phyloP scores from a whole-genome alignment of 2,113 vertebrate genomes.

The Brachypteracias leptosomus region DNA sequence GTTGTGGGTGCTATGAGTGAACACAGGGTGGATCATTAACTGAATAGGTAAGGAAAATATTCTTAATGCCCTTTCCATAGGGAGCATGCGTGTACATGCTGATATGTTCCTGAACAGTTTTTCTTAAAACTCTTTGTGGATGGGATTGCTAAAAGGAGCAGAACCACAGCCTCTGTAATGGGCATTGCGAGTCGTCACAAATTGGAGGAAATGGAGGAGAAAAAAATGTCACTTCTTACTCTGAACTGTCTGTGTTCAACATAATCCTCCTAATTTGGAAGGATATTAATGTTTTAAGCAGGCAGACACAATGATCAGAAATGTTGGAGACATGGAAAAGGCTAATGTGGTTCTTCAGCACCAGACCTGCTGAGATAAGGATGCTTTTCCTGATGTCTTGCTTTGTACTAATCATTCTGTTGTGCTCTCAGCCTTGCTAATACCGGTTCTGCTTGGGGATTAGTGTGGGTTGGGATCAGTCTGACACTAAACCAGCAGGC shows the following conservation, averaged over 20 bases:
- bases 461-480: neutral
- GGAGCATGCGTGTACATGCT: neutral
- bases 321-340: neutral
- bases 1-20: neutral
- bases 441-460: neutral
- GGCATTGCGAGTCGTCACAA: neutral
- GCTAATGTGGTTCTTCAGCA: neutral
- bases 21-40: conserved; percentile 68
- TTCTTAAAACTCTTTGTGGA: neutral
- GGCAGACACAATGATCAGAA: neutral
- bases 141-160: neutral
- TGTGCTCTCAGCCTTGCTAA: neutral
- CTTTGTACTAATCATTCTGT: neutral
- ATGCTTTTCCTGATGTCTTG: neutral
- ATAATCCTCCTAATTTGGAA: neutral
- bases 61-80: neutral
- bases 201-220: neutral
- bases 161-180: neutral
- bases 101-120: neutral
- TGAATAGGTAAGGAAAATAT: conserved; percentile 42
- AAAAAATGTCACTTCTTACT: neutral
- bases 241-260: neutral
- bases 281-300: neutral
- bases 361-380: neutral
- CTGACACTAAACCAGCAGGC: neutral